These are phyloP conservation scores for Noturus placidus DNA, from an alignment of 2,113 vertebrate genomes.

Conservation along the genomic window DNA sequence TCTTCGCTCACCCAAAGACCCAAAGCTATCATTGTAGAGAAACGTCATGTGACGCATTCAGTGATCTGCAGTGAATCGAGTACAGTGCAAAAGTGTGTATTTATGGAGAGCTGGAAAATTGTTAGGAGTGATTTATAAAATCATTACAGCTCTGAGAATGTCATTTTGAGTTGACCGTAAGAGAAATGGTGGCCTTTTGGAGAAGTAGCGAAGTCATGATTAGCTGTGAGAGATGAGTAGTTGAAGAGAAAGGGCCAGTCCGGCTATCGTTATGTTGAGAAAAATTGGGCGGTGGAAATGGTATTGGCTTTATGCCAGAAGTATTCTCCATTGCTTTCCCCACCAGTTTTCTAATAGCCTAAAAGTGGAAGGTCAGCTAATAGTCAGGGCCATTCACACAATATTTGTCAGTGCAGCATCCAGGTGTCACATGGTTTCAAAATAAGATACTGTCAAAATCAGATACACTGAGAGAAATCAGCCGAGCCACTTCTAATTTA, in stretches of 20 bases:
- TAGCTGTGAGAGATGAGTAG: conserved; percentile 51
- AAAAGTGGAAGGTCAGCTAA: conserved; percentile 52
- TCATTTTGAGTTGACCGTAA: conserved; percentile 38
- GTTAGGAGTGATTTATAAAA: conserved; percentile 54
- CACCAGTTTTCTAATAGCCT: conserved; percentile 47
- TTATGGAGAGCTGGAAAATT: conserved; percentile 17
- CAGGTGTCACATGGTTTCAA: conserved; percentile 36
- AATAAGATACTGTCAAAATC: conserved; percentile 43
- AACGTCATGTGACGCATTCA: background rate
- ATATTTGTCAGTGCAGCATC: conserved; percentile 51
- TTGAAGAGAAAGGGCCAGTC: conserved; percentile 48
- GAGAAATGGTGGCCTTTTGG: conserved; percentile 49
- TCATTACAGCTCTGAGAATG: conserved; percentile 39
- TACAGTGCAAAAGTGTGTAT: background rate
- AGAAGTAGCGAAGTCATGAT: conserved; percentile 42
- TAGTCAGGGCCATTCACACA: conserved; percentile 41
- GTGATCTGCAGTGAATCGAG: conserved; percentile 9
- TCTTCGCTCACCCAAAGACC: background rate
- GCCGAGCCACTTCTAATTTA: background rate
- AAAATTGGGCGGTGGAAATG: conserved; percentile 53
- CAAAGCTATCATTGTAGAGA: too few relatives aligned
- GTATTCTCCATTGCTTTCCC: conserved; percentile 41
- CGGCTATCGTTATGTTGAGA: conserved; percentile 51
- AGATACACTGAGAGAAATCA: conserved; percentile 37
- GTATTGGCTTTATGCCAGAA: conserved; percentile 59